phyloP scores from a whole-genome alignment of 1,140 invertebrate genomes.

The Drosophila ohnishii region DNA sequence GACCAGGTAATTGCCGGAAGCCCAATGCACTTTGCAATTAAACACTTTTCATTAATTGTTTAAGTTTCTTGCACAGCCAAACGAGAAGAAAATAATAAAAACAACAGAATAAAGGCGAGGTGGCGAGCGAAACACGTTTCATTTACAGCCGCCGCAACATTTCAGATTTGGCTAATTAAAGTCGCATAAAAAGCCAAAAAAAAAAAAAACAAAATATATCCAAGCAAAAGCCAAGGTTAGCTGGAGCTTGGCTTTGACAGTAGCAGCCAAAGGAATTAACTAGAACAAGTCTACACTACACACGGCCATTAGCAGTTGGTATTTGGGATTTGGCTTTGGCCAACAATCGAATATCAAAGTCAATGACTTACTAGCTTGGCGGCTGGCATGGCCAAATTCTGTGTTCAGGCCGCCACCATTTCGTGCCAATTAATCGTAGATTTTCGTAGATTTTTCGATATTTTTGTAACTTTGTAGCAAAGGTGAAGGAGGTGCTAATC shows the following conservation, averaged over 20 bases:
- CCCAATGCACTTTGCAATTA: slow-evolving; percentile 79
- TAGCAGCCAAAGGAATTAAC: slow-evolving; percentile 66
- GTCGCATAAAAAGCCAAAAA: slow-evolving; percentile 57
- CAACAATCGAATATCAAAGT: slow-evolving; percentile 81
- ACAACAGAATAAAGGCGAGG: slow-evolving; percentile 30
- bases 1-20: slow-evolving; percentile 68
- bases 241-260: slow-evolving; percentile 71
- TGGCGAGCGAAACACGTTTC: slow-evolving; percentile 66
- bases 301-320: slow-evolving; percentile 29
- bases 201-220: slow-evolving; percentile 13
- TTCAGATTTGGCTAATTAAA: slow-evolving; percentile 79
- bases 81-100: slow-evolving; percentile 41
- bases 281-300: slow-evolving; percentile 55
- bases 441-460: slow-evolving; percentile 44
- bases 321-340: slow-evolving; percentile 65
- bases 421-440: slow-evolving; percentile 70
- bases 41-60: slow-evolving; percentile 78
- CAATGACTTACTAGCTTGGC: slow-evolving; percentile 66
- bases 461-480: neutral
- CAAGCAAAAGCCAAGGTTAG: slow-evolving; percentile 66
- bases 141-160: slow-evolving; percentile 62
- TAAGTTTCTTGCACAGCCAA: slow-evolving; percentile 32
- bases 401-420: slow-evolving; percentile 52
- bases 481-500: slow-evolving; percentile 44
- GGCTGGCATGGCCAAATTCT: slow-evolving; percentile 62